phyloP scores from a whole-genome alignment of 2,113 vertebrate species.

The Anseranas semipalmata region DNA sequence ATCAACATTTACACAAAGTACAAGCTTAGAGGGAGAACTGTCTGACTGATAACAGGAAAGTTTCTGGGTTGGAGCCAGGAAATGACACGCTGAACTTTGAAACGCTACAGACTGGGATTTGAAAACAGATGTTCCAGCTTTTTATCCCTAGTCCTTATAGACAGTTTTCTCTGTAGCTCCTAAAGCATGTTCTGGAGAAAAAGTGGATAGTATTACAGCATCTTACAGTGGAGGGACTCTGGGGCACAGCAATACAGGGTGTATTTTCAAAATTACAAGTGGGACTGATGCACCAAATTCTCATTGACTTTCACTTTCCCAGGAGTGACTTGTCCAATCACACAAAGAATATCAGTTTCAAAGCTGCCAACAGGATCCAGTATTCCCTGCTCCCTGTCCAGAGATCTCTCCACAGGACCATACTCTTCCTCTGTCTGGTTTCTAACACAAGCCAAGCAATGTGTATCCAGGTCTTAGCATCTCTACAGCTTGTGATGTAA shows the following conservation, averaged over 20 bases:
- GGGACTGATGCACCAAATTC: neutral
- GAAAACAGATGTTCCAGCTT: neutral
- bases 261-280: neutral
- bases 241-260: neutral
- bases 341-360: neutral
- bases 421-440: neutral
- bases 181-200: neutral
- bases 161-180: neutral
- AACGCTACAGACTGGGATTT: neutral
- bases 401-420: neutral
- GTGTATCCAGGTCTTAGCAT: neutral
- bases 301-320: neutral
- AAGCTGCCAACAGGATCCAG: neutral
- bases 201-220: neutral
- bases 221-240: neutral
- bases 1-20: neutral
- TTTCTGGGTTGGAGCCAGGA: neutral
- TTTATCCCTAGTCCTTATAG: neutral
- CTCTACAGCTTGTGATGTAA: conserved; percentile 33
- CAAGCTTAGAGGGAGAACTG: neutral
- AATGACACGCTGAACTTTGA: neutral
- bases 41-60: neutral
- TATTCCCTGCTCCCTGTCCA: neutral
- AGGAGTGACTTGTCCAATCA: neutral
- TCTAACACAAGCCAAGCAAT: neutral